Conservation (phyloP, 2,797 vertebrate genomes). For the Brachymystax lenok region DNA sequence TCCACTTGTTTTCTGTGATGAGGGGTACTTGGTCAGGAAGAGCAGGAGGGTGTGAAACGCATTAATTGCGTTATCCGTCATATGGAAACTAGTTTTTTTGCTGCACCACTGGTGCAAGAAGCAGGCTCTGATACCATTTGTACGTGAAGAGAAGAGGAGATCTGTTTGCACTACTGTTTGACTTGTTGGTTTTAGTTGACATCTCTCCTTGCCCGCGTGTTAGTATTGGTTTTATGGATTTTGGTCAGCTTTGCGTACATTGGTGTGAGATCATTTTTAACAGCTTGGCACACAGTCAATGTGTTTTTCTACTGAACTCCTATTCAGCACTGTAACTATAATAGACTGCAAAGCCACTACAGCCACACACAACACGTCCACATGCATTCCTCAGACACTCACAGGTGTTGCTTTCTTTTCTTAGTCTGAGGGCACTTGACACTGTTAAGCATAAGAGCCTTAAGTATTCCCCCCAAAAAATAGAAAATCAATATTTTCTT, state of each 20-base stretch:
- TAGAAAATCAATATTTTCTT: not conserved
- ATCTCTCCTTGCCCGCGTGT: not conserved
- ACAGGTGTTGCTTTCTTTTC: constrained; percentile 65
- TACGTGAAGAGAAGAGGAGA: no score
- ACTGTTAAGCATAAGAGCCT: not conserved
- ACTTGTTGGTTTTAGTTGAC: no score
- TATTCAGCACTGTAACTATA: constrained; percentile 76
- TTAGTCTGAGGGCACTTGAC: constrained; percentile 26
- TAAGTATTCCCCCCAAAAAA: not conserved
- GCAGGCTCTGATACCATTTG: not conserved
- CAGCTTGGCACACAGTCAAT: constrained; percentile 65
- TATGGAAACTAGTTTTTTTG: constrained; percentile 7
- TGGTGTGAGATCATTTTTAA: constrained; percentile 75
- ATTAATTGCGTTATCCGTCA: constrained; percentile 16
- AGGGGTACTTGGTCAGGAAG: not conserved
- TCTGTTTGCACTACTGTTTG: no score
- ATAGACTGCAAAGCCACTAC: constrained; percentile 70
- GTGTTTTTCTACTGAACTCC: constrained; percentile 72
- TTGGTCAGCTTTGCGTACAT: constrained; percentile 69
- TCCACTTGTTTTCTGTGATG: constrained; percentile 14
- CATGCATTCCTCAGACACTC: constrained; percentile 66
- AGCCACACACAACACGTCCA: constrained; percentile 71
- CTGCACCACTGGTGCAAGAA: not conserved
- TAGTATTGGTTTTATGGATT: constrained; percentile 63
- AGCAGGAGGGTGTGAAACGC: constrained; percentile 11